phyloP scores from a whole-genome alignment of 2,113 vertebrate species.

The Butorides virescens region DNA sequence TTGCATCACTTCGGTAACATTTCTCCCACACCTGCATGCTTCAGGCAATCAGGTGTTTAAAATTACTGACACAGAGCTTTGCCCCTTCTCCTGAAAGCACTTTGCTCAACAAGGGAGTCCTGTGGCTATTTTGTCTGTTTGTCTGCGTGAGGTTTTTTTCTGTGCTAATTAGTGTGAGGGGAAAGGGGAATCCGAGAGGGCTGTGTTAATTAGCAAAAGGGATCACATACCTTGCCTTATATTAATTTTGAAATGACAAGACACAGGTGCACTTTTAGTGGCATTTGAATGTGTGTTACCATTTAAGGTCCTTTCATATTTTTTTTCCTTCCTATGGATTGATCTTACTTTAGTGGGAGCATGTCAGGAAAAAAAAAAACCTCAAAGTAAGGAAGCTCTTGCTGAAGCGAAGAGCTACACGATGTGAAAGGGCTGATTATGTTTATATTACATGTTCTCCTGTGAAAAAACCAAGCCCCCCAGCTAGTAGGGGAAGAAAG shows the following conservation, averaged over 20 bases:
- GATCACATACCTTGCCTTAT: slow-evolving; percentile 25
- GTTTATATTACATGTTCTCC: slow-evolving; percentile 41
- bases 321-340: not conserved
- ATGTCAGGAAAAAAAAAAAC: not conserved
- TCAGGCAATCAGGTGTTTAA: slow-evolving; percentile 73
- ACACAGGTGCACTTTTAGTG: slow-evolving; percentile 30
- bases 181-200: slow-evolving; percentile 25
- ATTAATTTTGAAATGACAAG: slow-evolving; percentile 61
- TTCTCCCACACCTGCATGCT: slow-evolving; percentile 72
- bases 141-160: not conserved
- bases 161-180: slow-evolving; percentile 36
- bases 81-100: not conserved
- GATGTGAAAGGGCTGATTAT: slow-evolving; percentile 54
- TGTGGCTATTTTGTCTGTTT: slow-evolving; percentile 57
- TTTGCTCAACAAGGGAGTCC: slow-evolving; percentile 48
- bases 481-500: slow-evolving; percentile 23
- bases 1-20: slow-evolving; percentile 35
- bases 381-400: not conserved
- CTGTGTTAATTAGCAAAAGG: slow-evolving; percentile 30
- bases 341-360: not conserved
- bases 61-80: slow-evolving; percentile 25
- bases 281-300: not conserved
- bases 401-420: not conserved
- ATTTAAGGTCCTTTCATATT: not conserved
- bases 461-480: not conserved